Base-by-base conservation (phyloP, 1,140 invertebrate genomes). In the Eriosoma lanigerum region DNA sequence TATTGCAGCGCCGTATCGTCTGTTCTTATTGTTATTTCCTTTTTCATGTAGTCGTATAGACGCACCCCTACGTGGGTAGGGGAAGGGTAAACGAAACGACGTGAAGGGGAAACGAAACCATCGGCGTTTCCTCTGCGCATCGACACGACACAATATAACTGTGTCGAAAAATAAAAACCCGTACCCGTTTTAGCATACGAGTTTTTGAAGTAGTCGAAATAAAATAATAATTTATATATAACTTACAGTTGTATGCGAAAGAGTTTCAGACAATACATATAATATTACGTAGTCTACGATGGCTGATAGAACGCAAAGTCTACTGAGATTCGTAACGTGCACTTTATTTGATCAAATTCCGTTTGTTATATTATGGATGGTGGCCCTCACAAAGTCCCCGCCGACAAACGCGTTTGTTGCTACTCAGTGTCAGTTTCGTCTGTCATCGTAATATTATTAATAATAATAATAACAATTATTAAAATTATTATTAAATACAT, bases 11-110 rank as follows among this genome's bases (percentile, higher is more conserved):
- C 73, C 73, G n/a, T 10, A 76, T 52, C 73, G 73, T 76, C 73
- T 76, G 54, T 76, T 76, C 26, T 76, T 76, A 76, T 76, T 76
- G 73, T 76, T 58, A 56, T 76, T 76, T 54, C 73, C n/a, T 76
- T 60, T 76, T 76, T 58, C 21, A 54, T n/a, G n/a, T n/a, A 54
- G 70, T 52, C 54, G 15, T 21, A 72, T 29, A 4, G 32, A 38
- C 32, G n/a, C n/a, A 54, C 26, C 29, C 5, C 26, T 32, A 32
- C 8, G 15, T 12, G 13, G 13, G 46, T n/a, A n/a, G 24, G 10
- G 21, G 8, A 68, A 24, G 64, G 64, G 15, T n/a, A n/a, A n/a
- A n/a, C n/a, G n/a, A n/a, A n/a, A n/a, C n/a, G n/a, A n/a, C n/a
- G n/a, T n/a, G n/a, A 21, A 46, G 9, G 46, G n/a, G 54, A 29